Conservation (phyloP, 1,140 invertebrate genomes). For the Thaumatotibia leucotreta region DNA sequence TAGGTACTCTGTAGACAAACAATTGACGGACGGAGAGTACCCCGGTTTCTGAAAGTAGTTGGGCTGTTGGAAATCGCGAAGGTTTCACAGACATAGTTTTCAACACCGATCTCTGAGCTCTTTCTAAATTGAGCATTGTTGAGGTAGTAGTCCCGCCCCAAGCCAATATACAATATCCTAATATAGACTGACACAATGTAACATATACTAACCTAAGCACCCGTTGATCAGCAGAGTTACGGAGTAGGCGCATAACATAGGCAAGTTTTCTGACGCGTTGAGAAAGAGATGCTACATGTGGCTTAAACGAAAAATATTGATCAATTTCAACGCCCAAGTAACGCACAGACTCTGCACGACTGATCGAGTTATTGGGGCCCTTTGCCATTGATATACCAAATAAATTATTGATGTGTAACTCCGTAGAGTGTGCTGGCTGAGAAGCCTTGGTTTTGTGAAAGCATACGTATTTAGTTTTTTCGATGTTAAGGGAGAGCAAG, state of each 20-base stretch:
- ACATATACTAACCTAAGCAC: not conserved
- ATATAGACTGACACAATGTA: not conserved
- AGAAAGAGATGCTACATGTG: not conserved
- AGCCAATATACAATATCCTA: too few species aligned
- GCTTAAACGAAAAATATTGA: not conserved
- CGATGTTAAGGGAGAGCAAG: not conserved
- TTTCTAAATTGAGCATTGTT: too few species aligned
- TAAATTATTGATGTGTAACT: not conserved
- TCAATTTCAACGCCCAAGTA: not conserved
- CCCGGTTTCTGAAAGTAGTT: too few species aligned
- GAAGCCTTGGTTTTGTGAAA: conserved; percentile 9
- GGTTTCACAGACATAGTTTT: too few species aligned
- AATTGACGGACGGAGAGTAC: too few species aligned
- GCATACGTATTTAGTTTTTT: not conserved
- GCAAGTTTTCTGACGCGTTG: not conserved
- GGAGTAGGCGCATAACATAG: not conserved
- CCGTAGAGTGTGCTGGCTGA: not conserved
- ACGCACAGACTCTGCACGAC: not conserved
- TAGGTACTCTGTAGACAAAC: too few species aligned
- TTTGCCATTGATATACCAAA: not conserved
- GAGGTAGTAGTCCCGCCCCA: too few species aligned
- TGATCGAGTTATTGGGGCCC: not conserved
- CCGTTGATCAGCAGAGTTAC: not conserved
- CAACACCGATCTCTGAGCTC: not conserved
- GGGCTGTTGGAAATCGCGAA: too few species aligned